Evolutionary conservation across 2,797 vertebrate species (phyloP), one percentile per base, ranked within the genome.

Genomic region (Tokudaia muenninki): DNA sequence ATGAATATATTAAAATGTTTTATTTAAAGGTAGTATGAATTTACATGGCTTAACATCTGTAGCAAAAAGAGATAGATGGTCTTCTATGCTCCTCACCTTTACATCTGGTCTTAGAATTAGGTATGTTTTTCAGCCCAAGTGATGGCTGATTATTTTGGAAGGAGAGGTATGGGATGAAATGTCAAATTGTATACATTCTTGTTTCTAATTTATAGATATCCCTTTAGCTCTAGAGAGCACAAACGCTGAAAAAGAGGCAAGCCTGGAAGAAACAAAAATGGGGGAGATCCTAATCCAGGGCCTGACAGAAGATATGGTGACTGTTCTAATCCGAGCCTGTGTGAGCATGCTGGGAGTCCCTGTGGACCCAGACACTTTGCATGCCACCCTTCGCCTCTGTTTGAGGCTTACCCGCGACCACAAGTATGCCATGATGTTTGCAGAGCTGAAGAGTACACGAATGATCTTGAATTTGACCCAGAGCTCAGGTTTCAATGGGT

Each of bases 311-410:
- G 99, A 99, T 96, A 99, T 99, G 99, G 99, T 99, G 96, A 99
- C 99, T 0, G 98, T 99, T 79, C 98, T 99, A 77, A 99, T 99
- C 72, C 99, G 99, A 6, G 99, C 99, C 14, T 99, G 99, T 26
- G 99, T 99, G 98, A 99, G 99, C 98, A 99, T 99, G 99, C 98
- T 99, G 77, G 99, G 99, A 63, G 99, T 99, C 41, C 99, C 99
- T 0, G 99, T 99, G 96, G 99, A 99, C 98, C 99, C 99, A 12
- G 99, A 99, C 98, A 99, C 99, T 24, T 99, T 99, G 91, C 99
- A 99, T 74, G 99, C 99, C 91, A 99, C 99, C 4, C 98, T 99
- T 94, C 99, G 99, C 34, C 99, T 99, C 29, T 99, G 99, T 98
- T 98, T 99, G 96, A 99, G 99, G 2, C 99, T 99, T 52, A 99